Base-by-base conservation (phyloP, 1,140 invertebrate species). In the Orchesella cincta region DNA sequence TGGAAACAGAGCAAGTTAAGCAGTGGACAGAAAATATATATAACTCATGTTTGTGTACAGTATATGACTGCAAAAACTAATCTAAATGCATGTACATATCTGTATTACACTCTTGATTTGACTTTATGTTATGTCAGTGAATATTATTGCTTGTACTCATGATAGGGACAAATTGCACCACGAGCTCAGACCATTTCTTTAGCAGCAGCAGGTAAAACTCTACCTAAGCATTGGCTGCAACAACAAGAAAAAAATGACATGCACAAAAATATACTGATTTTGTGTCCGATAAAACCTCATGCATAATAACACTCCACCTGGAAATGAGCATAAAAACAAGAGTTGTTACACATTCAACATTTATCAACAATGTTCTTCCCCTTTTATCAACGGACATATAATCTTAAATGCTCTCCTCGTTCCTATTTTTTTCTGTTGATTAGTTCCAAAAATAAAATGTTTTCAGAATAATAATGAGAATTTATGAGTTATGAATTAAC, bases 121-220 rank as follows among this genome's bases (percentile, higher is more conserved):
- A 33, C 31, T 33, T 67, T 46, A 46, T 46, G 39, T 46, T 46
- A 8, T 46, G 39, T 67, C 26, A 67, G 62, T 67, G 62, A 67
- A 67, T 67, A 67, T 67, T 67, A 67, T 67, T 8, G 62, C 62
- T 67, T 67, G 62, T 67, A 67, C 62, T 67, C 62, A 67, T 67
- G 62, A 67, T 67, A 67, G 31, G 31, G 62, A 67, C 62, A 67
- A 67, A 67, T 67, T 67, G 62, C 62, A 67, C 62, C 31, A 29
- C 12, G 8, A 57, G 54, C 54, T 18, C 39, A 46, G 5, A 46
- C 18, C 18, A 46, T 46, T 8, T 8, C 39, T 46, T 18, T 46
- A 46, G 18, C 39, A 46, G 5, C 5, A 46, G 23, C 52, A 23
- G 12, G 23, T 57, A 46, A 46, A 46, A 12, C 8, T 20, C 8